These are phyloP conservation scores for Tachina lurida DNA, from an alignment of 2,888 invertebrate species.

Conservation along the genomic window DNA sequence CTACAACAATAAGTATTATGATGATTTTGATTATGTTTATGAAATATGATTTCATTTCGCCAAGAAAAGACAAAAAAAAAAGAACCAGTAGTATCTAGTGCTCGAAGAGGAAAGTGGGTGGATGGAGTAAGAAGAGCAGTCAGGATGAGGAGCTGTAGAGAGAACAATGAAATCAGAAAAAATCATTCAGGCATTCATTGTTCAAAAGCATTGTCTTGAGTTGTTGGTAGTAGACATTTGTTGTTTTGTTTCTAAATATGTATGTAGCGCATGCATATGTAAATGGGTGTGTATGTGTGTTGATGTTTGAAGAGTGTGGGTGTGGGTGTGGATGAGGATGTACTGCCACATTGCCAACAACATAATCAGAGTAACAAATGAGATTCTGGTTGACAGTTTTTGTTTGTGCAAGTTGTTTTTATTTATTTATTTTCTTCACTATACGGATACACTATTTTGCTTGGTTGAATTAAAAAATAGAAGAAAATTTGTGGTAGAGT, in stretches of 20 bases:
- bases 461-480: slow-evolving; percentile 62
- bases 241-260: slow-evolving; percentile 51
- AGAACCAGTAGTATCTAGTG: slow-evolving; percentile 31
- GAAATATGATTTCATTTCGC: slow-evolving; percentile 75
- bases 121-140: slow-evolving; percentile 4
- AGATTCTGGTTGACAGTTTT: slow-evolving; percentile 81
- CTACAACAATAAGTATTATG: slow-evolving; percentile 23
- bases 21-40: slow-evolving; percentile 71
- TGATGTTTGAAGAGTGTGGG: too few species aligned
- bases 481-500: background rate
- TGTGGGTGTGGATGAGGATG: slow-evolving; percentile 45
- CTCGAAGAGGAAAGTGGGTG: slow-evolving; percentile 47
- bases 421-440: background rate
- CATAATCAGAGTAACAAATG: slow-evolving; percentile 82
- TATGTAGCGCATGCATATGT: background rate
- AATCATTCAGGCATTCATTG: slow-evolving; percentile 74
- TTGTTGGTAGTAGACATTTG: slow-evolving; percentile 69
- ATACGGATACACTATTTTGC: slow-evolving; percentile 57
- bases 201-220: slow-evolving; percentile 73
- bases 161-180: slow-evolving; percentile 73
- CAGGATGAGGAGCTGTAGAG: slow-evolving; percentile 44
- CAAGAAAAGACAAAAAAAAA: slow-evolving; percentile 74
- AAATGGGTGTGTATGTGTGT: slow-evolving; percentile 5
- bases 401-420: slow-evolving; percentile 52
- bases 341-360: slow-evolving; percentile 72